phyloP scores from a whole-genome alignment of 2,113 vertebrate genomes.

The Leucopsar rothschildi region DNA sequence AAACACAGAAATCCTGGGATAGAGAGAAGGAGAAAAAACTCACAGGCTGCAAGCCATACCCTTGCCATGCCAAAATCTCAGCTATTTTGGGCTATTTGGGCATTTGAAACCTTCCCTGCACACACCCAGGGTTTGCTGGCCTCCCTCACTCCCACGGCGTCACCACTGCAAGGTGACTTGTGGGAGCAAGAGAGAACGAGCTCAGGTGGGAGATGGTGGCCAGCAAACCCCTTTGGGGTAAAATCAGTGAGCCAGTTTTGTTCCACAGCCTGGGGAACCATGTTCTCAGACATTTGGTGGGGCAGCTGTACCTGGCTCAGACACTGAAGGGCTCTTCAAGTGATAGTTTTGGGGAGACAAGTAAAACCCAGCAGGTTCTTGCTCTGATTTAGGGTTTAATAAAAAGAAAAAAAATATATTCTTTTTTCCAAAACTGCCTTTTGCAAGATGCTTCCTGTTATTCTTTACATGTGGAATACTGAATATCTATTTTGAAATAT shows the following conservation, averaged over 20 bases:
- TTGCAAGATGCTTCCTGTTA: neutral
- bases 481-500: neutral
- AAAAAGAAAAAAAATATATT: neutral
- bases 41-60: neutral
- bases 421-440: neutral
- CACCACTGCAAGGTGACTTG: fast-evolving
- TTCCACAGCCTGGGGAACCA: neutral
- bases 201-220: neutral
- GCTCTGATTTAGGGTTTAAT: neutral
- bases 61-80: neutral
- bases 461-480: neutral
- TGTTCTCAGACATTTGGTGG: neutral
- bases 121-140: neutral
- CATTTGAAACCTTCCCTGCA: neutral
- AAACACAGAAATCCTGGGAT: neutral
- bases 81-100: neutral
- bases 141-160: neutral
- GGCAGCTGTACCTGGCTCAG: neutral
- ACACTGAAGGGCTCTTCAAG: neutral
- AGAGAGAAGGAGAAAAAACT: neutral
- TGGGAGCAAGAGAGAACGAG: neutral
- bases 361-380: neutral
- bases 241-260: neutral
- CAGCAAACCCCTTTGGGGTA: neutral
- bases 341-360: neutral